Conservation (phyloP, 2,797 vertebrate genomes). For the Poeciliopsis turneri region DNA sequence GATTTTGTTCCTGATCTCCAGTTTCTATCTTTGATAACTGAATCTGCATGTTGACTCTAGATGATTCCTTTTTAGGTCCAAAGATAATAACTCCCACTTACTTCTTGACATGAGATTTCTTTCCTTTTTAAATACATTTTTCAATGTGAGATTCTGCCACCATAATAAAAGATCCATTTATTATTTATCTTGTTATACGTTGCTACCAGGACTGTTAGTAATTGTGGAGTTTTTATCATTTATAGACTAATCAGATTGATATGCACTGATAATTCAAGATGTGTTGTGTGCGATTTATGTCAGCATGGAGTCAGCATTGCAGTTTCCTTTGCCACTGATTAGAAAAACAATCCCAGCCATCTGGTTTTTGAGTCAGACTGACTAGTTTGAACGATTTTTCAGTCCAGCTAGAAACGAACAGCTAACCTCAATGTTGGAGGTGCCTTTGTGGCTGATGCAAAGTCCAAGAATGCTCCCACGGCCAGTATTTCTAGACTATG, state of each 20-base stretch:
- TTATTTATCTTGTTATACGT: neutral
- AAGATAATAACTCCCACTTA: neutral
- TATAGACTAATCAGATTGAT: neutral
- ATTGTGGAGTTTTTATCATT: neutral
- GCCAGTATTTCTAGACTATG: constrained; percentile 60
- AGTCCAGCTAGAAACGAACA: constrained; percentile 13
- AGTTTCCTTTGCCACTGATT: constrained; percentile 17
- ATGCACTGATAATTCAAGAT: neutral
- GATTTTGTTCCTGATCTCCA: neutral
- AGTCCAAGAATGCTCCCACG: constrained; percentile 44
- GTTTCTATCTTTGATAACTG: too few species aligned
- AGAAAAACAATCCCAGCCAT: constrained; percentile 5
- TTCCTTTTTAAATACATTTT: neutral
- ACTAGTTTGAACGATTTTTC: constrained; percentile 12
- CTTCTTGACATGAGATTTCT: neutral
- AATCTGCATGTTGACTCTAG: too few species aligned
- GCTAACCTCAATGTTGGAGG: constrained; percentile 20
- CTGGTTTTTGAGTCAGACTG: constrained; percentile 50
- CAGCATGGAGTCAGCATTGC: constrained; percentile 16
- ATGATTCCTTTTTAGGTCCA: too few species aligned
- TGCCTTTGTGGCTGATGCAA: constrained; percentile 30
- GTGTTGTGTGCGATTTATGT: constrained; percentile 28
- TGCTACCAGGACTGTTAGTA: neutral
- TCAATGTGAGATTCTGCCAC: neutral
- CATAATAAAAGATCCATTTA: neutral